Conservation (phyloP, 2,888 invertebrate species). For the Lissocephala sabroskyi region DNA sequence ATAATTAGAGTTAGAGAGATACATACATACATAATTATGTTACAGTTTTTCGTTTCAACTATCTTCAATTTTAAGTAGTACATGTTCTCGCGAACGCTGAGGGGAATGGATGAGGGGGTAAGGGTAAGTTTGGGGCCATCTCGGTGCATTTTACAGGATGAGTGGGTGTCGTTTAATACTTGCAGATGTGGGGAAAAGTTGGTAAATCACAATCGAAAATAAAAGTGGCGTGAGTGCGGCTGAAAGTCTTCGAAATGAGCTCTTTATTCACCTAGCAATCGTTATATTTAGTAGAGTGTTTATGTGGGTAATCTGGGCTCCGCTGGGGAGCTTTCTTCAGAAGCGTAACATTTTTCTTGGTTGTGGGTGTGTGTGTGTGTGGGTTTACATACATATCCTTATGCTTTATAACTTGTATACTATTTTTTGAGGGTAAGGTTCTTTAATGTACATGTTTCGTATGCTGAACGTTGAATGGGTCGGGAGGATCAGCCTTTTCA, state of each 20-base stretch:
- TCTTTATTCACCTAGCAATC: conserved; percentile 10
- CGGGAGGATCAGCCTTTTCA: conserved; percentile 5
- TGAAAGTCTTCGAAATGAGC: conserved; percentile 24
- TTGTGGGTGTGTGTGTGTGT: conserved; percentile 18
- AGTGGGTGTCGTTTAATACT: conserved; percentile 49
- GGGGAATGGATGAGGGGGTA: no score
- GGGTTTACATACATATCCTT: conserved; percentile 29
- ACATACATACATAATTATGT: conserved; percentile 12
- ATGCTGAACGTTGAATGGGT: conserved; percentile 11
- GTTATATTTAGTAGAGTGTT: no score
- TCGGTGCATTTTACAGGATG: not conserved
- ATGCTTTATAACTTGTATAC: no score
- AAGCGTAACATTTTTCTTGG: conserved; percentile 62
- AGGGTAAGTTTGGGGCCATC: no score
- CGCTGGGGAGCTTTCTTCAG: no score
- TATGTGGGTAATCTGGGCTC: not conserved
- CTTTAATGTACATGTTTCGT: no score
- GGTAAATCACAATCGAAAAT: conserved; percentile 43
- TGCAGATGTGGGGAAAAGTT: conserved; percentile 49
- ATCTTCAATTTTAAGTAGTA: no score
- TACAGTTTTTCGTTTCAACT: conserved; percentile 32
- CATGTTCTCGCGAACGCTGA: no score
- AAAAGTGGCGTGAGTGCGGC: conserved; percentile 9
- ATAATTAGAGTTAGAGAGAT: conserved; percentile 4
- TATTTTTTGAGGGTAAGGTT: no score